Evolutionary conservation across 2,113 vertebrate species (phyloP).

Genomic region (Oryzias woworae): DNA sequence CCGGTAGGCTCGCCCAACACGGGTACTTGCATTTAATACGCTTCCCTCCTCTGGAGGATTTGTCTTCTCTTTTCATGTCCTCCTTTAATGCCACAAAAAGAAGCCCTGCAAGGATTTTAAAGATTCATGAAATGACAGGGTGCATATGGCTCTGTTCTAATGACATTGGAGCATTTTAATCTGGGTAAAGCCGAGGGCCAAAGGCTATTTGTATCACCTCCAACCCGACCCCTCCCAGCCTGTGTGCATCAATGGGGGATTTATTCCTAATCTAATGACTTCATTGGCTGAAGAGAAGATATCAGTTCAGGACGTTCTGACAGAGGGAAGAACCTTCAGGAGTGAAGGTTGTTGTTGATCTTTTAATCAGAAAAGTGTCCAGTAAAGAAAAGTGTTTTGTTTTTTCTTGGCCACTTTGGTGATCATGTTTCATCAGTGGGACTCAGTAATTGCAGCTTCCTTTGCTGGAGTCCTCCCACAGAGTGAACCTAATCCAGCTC

Average conservation of each 20-base stretch:
- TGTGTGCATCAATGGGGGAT: constrained; percentile 65
- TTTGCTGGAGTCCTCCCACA: constrained; percentile 45
- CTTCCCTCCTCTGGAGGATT: neutral
- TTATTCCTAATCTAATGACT: constrained; percentile 78
- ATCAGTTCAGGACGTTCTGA: constrained; percentile 37
- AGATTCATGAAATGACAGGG: constrained; percentile 55
- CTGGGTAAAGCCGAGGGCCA: constrained; percentile 71
- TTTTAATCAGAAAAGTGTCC: neutral
- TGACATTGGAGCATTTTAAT: constrained; percentile 76
- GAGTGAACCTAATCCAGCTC: constrained; percentile 73
- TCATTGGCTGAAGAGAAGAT: constrained; percentile 60
- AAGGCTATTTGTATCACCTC: constrained; percentile 74
- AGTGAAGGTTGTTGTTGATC: constrained; percentile 21
- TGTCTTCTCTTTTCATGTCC: neutral
- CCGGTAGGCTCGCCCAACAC: constrained; percentile 8
- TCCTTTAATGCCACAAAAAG: neutral
- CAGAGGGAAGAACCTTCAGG: constrained; percentile 38
- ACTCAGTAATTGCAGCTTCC: constrained; percentile 42
- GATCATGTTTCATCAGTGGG: constrained; percentile 29
- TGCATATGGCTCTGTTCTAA: constrained; percentile 64
- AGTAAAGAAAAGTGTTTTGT: neutral
- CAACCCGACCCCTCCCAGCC: constrained; percentile 60
- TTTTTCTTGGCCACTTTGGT: neutral
- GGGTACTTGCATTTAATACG: constrained; percentile 23
- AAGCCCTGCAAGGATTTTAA: constrained; percentile 33